Evolutionary conservation across 2,113 vertebrate species (phyloP).

Genomic region (Pycnonotus jocosus): DNA sequence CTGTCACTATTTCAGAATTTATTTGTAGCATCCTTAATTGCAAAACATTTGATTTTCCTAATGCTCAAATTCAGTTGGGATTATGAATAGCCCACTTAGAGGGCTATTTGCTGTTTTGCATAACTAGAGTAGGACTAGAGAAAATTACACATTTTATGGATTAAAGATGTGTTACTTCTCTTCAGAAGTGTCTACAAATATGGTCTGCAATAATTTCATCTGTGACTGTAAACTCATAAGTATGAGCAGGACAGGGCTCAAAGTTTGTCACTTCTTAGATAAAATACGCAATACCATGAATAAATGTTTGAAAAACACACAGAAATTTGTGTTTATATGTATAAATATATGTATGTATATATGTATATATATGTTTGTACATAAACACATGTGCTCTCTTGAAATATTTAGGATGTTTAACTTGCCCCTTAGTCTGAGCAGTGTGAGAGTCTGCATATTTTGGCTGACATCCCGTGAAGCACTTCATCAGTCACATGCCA

Average conservation of each 20-base stretch:
- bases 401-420: background rate
- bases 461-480: background rate
- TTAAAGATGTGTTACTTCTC: background rate
- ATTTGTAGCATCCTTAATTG: background rate
- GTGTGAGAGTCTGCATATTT: background rate
- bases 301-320: background rate
- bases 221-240: background rate
- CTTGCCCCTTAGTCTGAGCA: background rate
- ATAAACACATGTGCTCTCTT: background rate
- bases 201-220: background rate
- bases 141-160: background rate
- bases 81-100: too few relatives aligned
- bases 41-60: background rate
- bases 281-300: background rate
- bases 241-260: background rate
- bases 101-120: background rate
- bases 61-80: background rate
- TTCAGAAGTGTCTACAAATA: background rate
- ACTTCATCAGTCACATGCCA: background rate
- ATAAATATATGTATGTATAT: background rate
- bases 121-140: background rate
- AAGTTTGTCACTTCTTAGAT: background rate
- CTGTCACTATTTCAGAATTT: conserved; percentile 42
- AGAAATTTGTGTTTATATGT: background rate
- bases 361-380: background rate